Evolutionary conservation across 2,797 vertebrate genomes (phyloP).

Genomic region (Pangasius krempfi): DNA sequence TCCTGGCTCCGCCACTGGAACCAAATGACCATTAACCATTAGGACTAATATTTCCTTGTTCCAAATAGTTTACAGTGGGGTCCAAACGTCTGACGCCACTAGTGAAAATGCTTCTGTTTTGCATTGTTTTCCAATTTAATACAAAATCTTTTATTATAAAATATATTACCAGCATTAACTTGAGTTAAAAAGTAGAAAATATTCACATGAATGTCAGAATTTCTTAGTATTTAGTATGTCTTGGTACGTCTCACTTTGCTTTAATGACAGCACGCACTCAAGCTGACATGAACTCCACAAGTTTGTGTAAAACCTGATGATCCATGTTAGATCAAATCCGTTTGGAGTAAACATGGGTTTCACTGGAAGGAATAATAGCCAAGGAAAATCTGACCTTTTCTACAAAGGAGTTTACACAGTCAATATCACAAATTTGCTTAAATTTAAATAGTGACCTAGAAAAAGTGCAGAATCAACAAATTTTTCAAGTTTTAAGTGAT

Average conservation of each 20-base stretch:
- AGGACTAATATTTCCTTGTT: background rate
- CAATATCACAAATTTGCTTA: background rate
- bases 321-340: background rate
- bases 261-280: background rate
- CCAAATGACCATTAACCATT: background rate
- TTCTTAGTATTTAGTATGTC: background rate
- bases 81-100: background rate
- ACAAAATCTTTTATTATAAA: background rate
- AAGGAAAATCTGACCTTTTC: background rate
- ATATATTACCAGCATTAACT: background rate
- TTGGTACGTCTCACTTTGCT: background rate
- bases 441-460: background rate
- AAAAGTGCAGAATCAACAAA: background rate
- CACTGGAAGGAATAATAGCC: background rate
- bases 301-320: background rate
- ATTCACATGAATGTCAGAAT: background rate
- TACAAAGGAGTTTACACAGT: background rate
- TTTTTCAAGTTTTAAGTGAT: background rate
- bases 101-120: background rate
- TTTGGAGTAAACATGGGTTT: background rate
- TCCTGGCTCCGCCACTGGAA: background rate
- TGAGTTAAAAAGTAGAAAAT: background rate
- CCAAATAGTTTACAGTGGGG: background rate
- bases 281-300: background rate
- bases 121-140: background rate